A percentile compares a stretch with the other conserved stretches of the same genome.
phyloP scores from a whole-genome alignment of 2,797 vertebrate species.

The Phoebastria nigripes region DNA sequence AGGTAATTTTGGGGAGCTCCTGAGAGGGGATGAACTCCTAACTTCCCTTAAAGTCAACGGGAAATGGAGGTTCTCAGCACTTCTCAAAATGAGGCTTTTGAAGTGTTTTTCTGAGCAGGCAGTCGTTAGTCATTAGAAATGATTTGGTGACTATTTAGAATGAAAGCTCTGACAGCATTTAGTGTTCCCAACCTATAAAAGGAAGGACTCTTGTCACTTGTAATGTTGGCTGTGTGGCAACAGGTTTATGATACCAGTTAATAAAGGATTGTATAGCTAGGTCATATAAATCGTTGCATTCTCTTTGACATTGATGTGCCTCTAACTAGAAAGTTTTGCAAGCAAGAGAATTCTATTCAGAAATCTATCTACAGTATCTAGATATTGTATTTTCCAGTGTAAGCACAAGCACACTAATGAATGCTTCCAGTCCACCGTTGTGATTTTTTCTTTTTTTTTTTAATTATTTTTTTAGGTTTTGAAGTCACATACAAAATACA shows the following conservation, averaged over 20 bases:
- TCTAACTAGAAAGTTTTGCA: not conserved
- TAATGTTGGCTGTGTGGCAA: conserved; percentile 1
- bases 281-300: not conserved
- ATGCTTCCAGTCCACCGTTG: not conserved
- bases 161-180: not conserved
- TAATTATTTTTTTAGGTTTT: not conserved
- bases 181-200: not conserved
- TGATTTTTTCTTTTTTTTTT: not conserved
- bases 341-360: not conserved
- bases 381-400: not conserved
- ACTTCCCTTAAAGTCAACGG: not conserved
- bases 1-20: not conserved
- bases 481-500: not conserved
- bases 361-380: not conserved
- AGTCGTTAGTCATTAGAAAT: not conserved
- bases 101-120: not conserved
- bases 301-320: not conserved
- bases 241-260: not conserved
- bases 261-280: not conserved
- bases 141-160: not conserved
- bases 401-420: not conserved
- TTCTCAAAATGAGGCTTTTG: not conserved
- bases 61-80: not conserved
- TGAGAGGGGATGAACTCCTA: not conserved
- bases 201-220: not conserved